Evolutionary conservation across 2,888 invertebrate genomes (phyloP).

Genomic region (Podotricha telesiphe): DNA sequence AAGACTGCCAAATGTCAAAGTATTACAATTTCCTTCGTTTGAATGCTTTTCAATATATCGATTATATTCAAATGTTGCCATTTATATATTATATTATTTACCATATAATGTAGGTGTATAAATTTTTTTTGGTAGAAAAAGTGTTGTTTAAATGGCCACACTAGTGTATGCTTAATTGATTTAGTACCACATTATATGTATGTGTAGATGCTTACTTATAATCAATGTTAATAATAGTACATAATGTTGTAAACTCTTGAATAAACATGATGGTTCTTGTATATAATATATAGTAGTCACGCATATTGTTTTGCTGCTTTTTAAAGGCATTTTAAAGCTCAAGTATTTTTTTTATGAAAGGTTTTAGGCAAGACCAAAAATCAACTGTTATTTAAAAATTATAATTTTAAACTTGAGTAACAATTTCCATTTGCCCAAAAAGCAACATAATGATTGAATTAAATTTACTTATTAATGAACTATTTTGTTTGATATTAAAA

Average conservation of each 20-base stretch:
- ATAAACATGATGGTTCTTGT: constrained; percentile 32
- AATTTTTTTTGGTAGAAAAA: constrained; percentile 46
- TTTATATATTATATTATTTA: constrained; percentile 37
- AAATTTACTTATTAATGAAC: constrained; percentile 27
- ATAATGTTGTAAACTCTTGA: constrained; percentile 33
- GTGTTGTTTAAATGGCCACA: constrained; percentile 51
- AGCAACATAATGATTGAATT: constrained; percentile 11
- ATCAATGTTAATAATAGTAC: constrained; percentile 33
- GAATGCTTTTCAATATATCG: constrained; percentile 29
- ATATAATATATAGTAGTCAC: constrained; percentile 37
- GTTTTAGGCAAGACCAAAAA: not conserved
- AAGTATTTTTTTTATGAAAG: not conserved
- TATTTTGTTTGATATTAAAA: constrained; percentile 42
- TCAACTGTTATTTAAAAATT: not conserved
- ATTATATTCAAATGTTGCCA: constrained; percentile 46
- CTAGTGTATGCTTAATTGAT: constrained; percentile 41
- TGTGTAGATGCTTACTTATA: constrained; percentile 35
- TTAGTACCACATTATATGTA: constrained; percentile 30
- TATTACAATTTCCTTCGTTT: constrained; percentile 51
- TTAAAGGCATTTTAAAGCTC: constrained; percentile 29
- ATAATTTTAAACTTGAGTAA: not conserved
- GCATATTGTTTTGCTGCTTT: constrained; percentile 38
- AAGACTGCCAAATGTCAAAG: constrained; percentile 55
- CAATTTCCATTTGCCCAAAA: not conserved
- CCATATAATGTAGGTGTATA: constrained; percentile 26